Evolutionary conservation across 2,888 invertebrate species (phyloP).

Genomic region (Brachylomia viminalis): DNA sequence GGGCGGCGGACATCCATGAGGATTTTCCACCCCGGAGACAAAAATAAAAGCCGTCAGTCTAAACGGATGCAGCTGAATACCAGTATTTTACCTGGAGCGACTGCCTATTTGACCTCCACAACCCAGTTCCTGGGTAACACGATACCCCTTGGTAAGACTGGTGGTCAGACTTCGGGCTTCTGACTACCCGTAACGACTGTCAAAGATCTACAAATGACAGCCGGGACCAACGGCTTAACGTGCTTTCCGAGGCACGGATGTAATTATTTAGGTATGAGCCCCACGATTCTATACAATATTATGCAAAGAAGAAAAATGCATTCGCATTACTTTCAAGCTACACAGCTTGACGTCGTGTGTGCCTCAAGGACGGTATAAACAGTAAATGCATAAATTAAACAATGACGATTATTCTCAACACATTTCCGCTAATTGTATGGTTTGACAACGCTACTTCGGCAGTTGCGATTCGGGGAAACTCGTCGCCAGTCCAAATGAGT

Average conservation of each 20-base stretch:
- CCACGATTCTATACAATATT: not conserved
- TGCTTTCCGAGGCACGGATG: not conserved
- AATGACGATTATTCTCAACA: not conserved
- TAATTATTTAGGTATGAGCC: not conserved
- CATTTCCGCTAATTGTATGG: slow-evolving; percentile 32
- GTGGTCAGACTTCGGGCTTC: not conserved
- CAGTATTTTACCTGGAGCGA: no score
- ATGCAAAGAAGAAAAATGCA: not conserved
- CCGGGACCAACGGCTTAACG: not conserved
- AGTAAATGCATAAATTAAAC: slow-evolving; percentile 21
- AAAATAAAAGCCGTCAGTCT: no score
- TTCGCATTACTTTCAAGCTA: not conserved
- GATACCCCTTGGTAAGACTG: not conserved
- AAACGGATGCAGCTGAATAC: not conserved
- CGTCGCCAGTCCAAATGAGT: no score
- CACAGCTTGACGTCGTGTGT: not conserved
- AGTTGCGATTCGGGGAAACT: slow-evolving; percentile 8
- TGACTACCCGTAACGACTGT: not conserved
- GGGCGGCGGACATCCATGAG: no score
- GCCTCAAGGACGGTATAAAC: slow-evolving; percentile 2
- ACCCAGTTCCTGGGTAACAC: not conserved
- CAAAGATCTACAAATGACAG: not conserved
- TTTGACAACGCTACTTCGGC: not conserved
- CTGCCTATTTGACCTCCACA: no score
- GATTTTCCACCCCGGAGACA: no score